These are phyloP conservation scores for Pteromalus puparum DNA, from an alignment of 1,140 invertebrate genomes.

Conservation along the genomic window DNA sequence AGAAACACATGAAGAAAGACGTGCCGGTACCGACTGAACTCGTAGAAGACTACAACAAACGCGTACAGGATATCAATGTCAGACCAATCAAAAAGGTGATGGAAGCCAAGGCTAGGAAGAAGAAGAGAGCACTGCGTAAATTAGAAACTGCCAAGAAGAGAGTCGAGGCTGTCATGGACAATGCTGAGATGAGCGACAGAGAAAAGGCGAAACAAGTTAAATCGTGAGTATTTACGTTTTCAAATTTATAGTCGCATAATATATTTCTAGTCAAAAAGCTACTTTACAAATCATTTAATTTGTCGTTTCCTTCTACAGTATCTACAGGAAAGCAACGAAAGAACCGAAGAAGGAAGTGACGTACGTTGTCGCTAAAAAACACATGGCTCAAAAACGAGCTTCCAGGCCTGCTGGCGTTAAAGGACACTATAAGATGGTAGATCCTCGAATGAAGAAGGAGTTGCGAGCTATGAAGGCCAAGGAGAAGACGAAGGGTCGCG, in stretches of 20 bases:
- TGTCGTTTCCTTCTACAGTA: conserved; percentile 74
- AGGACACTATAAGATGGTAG: conserved; percentile 95
- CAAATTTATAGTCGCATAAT: neutral
- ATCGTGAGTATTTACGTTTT: conserved; percentile 79
- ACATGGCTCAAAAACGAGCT: conserved; percentile 84
- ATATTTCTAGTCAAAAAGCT: conserved; percentile 7
- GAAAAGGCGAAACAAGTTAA: conserved; percentile 96
- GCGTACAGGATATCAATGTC: conserved; percentile 91
- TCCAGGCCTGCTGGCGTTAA: conserved; percentile 90
- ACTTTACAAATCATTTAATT: conserved; percentile 22
- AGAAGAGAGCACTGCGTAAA: conserved; percentile 89
- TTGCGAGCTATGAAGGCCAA: conserved; percentile 82
- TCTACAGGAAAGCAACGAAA: conserved; percentile 94
- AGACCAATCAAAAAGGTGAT: conserved; percentile 98
- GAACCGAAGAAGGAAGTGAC: conserved; percentile 92
- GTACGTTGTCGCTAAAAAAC: conserved; percentile 96
- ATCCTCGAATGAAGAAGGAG: conserved; percentile 98
- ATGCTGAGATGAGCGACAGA: conserved; percentile 89
- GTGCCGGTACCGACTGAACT: conserved; percentile 87
- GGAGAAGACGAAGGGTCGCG: conserved; percentile 75
- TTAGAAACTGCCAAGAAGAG: conserved; percentile 97
- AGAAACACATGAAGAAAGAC: conserved; percentile 89
- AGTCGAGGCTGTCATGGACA: conserved; percentile 93
- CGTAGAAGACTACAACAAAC: conserved; percentile 84
- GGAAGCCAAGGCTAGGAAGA: conserved; percentile 98